Base-by-base conservation (phyloP, 1,140 invertebrate species). In the Pectinophora gossypiella region DNA sequence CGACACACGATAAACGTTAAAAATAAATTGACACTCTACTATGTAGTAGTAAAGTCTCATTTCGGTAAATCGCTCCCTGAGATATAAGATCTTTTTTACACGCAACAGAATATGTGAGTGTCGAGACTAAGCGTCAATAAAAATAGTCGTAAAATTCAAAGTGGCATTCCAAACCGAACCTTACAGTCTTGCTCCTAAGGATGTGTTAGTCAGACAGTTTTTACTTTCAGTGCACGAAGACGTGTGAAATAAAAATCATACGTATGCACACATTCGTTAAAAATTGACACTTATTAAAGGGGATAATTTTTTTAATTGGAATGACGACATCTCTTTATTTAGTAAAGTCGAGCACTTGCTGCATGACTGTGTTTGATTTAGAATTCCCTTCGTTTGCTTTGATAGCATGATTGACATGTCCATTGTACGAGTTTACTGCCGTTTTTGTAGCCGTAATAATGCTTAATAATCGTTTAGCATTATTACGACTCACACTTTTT, bases 211-310 rank as follows among this genome's bases (percentile, higher is more conserved):
- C 7, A 38, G 19, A 2, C 16, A 38, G 10, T 36, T 22, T n/a
- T 32, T 43, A 56, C 22, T 51, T 60, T 47, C 54, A 59, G 58
- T 61, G 38, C 48, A 59, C 48, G 54, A 48, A 67, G 72, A 83
- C 71, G 81, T 80, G 83, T 82, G 76, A 86, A 82, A 84, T 84
- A 81, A 83, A 83, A 86, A 86, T 86, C 83, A 76, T 85, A 68
- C 72, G 75, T 82, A 82, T 81, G 83, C 81, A 81, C 78, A 84
- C 81, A 86, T 86, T 85, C 77, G 79, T 86, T 86, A 86, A 83
- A 76, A 83, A 86, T 85, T 86, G 81, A 86, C 83, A 86, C 83
- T 85, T 86, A 84, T 83, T 86, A 85, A 81, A 62, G 72, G 73
- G 74, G 72, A 77, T 82, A 79, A 82, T 84, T 85, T 79, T 85